Conservation (phyloP, 23 tunicate genomes). For the Oikopleura vanhoeffeni region DNA sequence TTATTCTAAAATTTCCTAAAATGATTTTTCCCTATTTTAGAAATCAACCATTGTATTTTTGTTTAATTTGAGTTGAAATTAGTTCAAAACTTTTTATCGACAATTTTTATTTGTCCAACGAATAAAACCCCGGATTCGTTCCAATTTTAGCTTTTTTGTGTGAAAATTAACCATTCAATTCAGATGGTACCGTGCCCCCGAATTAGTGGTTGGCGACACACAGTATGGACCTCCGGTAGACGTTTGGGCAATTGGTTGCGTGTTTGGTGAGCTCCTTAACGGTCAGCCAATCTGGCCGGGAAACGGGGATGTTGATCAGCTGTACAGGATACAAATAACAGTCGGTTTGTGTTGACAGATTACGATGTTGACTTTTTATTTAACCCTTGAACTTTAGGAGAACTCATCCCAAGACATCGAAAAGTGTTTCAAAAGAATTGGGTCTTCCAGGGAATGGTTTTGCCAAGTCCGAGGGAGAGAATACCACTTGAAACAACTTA, state of each 20-base stretch:
- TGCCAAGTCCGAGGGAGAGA: constrained; percentile 9
- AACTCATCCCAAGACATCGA: constrained; percentile 60
- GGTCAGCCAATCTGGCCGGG: constrained; percentile 97
- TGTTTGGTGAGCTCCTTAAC: constrained; percentile 67
- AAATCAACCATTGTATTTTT: too few relatives aligned
- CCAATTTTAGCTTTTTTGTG: too few relatives aligned
- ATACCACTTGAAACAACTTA: constrained; percentile 57
- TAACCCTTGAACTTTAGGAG: constrained; percentile 27
- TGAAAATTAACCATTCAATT: too few relatives aligned
- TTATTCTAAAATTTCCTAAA: too few relatives aligned
- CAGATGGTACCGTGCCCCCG: constrained; percentile 91
- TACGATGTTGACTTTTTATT: neutral
- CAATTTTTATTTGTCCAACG: too few relatives aligned
- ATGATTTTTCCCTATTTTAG: too few relatives aligned
- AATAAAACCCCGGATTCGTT: too few relatives aligned
- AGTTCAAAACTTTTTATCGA: too few relatives aligned
- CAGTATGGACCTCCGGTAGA: constrained; percentile 99
- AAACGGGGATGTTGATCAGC: constrained; percentile 81
- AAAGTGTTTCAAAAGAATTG: constrained; percentile 72
- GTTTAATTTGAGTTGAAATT: too few relatives aligned
- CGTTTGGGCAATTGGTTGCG: constrained; percentile 95
- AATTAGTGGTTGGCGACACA: constrained; percentile 78
- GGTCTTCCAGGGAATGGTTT: constrained; percentile 49
- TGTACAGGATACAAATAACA: constrained; percentile 75
- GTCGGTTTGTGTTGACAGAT: constrained; percentile 24